These are phyloP conservation scores for Syrmaticus mikado DNA, from an alignment of 2,113 vertebrate genomes.

Conservation along the genomic window DNA sequence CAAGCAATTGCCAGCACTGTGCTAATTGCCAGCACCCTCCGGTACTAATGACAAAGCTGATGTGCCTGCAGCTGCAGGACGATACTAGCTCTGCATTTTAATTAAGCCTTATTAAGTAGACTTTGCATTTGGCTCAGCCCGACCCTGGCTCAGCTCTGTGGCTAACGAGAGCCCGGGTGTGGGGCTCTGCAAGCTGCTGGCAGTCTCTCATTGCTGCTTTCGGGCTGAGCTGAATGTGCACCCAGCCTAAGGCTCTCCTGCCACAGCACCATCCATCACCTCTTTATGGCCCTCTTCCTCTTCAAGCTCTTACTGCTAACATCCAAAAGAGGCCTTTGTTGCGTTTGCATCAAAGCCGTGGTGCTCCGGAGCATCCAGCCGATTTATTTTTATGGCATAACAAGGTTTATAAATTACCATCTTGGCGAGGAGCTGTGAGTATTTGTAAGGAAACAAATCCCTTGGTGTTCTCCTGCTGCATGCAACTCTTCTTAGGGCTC, in stretches of 20 bases:
- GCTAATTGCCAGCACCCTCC: neutral
- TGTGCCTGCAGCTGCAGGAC: neutral
- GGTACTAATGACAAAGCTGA: neutral
- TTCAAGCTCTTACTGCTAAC: neutral
- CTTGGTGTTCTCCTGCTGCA: neutral
- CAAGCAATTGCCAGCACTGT: neutral
- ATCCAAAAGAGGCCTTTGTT: neutral
- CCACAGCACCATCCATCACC: neutral
- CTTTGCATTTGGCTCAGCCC: neutral
- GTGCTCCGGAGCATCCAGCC: neutral
- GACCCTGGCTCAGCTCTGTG: neutral
- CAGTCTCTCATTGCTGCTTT: neutral
- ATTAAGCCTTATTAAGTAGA: conserved; percentile 26
- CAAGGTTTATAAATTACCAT: neutral
- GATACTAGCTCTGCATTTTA: neutral
- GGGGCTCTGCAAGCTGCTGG: rapidly evolving
- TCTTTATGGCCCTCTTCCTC: neutral
- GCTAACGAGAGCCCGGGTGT: rapidly evolving
- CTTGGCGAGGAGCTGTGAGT: neutral
- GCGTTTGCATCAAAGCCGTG: neutral
- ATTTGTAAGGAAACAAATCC: neutral
- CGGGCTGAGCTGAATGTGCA: neutral
- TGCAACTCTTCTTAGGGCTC: rapidly evolving
- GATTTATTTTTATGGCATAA: conserved; percentile 3
- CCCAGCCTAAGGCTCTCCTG: neutral